Percentiles rank a stretch among this genome's conserved stretches.
Conservation (phyloP, 2,888 invertebrate genomes). For the Plusia festucae region DNA sequence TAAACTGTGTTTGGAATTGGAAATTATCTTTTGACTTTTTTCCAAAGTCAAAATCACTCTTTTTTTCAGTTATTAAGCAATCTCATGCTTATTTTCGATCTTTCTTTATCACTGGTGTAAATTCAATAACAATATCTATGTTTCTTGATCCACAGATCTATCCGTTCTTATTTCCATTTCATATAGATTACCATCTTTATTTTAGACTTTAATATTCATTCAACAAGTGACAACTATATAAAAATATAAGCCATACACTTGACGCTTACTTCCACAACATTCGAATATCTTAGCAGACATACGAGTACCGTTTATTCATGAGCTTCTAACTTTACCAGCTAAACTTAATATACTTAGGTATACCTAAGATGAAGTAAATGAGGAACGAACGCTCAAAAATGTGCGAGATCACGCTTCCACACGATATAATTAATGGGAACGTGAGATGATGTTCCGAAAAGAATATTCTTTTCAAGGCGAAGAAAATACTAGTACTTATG, state of each 20-base stretch:
- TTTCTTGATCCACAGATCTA: too few relatives aligned
- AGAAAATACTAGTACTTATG: background rate
- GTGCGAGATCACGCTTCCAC: conserved; percentile 20
- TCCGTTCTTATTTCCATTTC: too few relatives aligned
- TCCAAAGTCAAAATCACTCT: too few relatives aligned
- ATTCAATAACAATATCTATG: too few relatives aligned
- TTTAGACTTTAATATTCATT: background rate
- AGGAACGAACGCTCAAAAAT: conserved; percentile 9
- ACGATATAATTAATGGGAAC: conserved; percentile 19
- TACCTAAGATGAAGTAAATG: background rate
- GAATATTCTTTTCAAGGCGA: background rate
- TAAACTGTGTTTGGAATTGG: too few relatives aligned
- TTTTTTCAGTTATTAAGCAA: too few relatives aligned
- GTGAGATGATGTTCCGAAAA: background rate
- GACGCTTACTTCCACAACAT: background rate
- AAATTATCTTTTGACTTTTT: too few relatives aligned
- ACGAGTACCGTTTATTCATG: conserved; percentile 6
- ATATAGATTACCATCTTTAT: too few relatives aligned
- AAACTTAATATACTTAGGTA: background rate
- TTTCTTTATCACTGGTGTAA: too few relatives aligned
- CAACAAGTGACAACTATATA: background rate
- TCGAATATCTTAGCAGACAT: background rate
- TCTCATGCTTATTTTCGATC: too few relatives aligned
- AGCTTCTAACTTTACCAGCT: background rate
- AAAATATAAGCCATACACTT: background rate